Evolutionary conservation across 2,888 invertebrate genomes (phyloP), one percentile per base, ranked within the genome.

Genomic region (Thymelicus acteon): DNA sequence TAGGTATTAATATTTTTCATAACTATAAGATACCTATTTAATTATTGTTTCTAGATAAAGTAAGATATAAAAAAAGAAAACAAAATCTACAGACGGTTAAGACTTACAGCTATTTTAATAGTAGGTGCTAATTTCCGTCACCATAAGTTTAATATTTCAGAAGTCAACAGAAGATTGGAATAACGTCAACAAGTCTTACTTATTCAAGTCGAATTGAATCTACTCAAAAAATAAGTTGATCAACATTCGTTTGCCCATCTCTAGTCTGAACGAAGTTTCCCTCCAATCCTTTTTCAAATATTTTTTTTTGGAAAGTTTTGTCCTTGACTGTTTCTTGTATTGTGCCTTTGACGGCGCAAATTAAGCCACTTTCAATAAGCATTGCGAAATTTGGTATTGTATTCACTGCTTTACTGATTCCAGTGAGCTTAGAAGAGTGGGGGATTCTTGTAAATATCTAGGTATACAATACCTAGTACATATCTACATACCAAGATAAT

Each of bases 291-390:
- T 70, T 71, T 71, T 71, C 52, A 65, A 60, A 65, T 44, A 48
- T 40, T 57, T 12, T 64, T 70, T 70, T 58, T 60, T 74, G 57
- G 65, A 73, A 75, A 73, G 67, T 73, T 72, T 66, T 71, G 71
- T 74, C 72, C 75, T 75, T 47, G 70, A 74, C 70, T 72, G 73
- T 72, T 71, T 74, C 74, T 74, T 73, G 69, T 62, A 68, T 73
- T 74, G 65, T 71, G 60, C 65, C 64, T 71, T 71, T 71, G 65
- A 65, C 31, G 40, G 24, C 7, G 48, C 52, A 65, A 64, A 64
- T 70, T 70, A 70, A 65, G 70, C 49, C 70, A 70, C 64, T 70
- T 70, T 65, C 62, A 70, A 70, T 70, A 49, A 60, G 58, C 62
- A 54, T 64, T 65, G n/a, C 58, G 64, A 52, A 70, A 60, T 60